Evolutionary conservation across 1,140 invertebrate species (phyloP).

Genomic region (Euura saliciscinereae): DNA sequence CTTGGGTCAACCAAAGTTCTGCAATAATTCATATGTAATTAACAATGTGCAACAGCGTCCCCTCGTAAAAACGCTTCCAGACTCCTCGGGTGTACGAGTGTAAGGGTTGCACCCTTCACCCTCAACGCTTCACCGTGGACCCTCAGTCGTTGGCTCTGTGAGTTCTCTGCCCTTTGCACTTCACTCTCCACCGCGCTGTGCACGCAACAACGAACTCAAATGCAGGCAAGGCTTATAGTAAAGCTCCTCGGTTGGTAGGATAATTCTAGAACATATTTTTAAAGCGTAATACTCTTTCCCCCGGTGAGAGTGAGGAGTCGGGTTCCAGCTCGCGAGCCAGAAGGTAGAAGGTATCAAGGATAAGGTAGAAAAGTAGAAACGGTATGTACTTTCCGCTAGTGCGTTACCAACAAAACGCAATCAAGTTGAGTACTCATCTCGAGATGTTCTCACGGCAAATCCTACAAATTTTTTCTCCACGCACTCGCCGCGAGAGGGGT

Average conservation of each 20-base stretch:
- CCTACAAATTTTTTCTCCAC: too few species aligned
- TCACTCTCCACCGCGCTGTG: neutral
- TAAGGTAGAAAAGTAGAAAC: neutral
- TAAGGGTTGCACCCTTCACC: neutral
- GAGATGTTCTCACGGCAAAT: neutral
- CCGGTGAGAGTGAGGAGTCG: neutral
- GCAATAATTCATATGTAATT: neutral
- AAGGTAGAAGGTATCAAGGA: neutral
- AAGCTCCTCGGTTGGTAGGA: neutral
- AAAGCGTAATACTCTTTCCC: neutral
- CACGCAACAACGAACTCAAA: conserved; percentile 1
- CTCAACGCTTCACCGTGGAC: neutral
- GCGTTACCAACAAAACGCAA: neutral
- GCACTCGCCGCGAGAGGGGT: too few species aligned
- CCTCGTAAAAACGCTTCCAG: neutral
- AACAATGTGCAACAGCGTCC: neutral
- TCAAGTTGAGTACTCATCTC: conserved; percentile 2
- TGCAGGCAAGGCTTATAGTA: neutral
- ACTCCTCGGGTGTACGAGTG: neutral
- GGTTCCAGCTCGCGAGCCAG: too few species aligned
- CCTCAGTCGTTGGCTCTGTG: neutral
- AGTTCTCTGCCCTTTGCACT: neutral
- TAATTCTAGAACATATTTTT: conserved; percentile 5
- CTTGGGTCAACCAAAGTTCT: too few species aligned
- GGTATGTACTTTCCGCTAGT: neutral